A percentile compares a stretch with the other conserved stretches of the same genome.
Conservation (phyloP, 2,888 invertebrate genomes). For the Lepidonotus clava region DNA sequence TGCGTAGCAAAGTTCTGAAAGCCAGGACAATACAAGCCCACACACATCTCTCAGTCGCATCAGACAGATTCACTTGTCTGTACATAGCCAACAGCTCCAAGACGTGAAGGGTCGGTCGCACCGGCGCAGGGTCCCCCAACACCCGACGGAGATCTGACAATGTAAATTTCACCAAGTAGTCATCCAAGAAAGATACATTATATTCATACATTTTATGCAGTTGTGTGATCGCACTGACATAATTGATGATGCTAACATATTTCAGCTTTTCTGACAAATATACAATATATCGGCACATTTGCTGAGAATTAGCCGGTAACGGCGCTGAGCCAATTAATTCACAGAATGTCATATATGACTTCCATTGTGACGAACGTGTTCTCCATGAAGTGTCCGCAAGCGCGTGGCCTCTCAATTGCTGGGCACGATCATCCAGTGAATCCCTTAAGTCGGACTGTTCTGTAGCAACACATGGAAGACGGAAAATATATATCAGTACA, state of each 20-base stretch:
- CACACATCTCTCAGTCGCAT: no score
- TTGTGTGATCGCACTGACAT: no score
- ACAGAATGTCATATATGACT: background rate
- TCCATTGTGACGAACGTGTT: background rate
- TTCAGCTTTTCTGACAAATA: no score
- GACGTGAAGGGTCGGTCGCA: background rate
- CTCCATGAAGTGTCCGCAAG: background rate
- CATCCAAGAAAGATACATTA: background rate
- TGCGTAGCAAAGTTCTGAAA: no score
- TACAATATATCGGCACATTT: background rate
- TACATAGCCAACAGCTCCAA: no score
- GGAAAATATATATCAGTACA: no score
- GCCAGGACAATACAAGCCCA: no score
- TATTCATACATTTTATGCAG: background rate
- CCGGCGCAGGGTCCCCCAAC: background rate
- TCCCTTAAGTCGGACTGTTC: background rate
- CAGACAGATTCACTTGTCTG: no score
- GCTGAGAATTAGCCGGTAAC: background rate
- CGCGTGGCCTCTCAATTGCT: background rate
- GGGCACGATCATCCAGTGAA: background rate
- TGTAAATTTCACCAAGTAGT: background rate
- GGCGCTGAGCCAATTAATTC: background rate
- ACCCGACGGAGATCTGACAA: slow-evolving; percentile 68
- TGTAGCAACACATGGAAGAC: background rate
- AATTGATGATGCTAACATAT: background rate